Evolutionary conservation across 53 echinoderm and acorn worm species (phyloP).

Genomic region (Astropecten irregularis): DNA sequence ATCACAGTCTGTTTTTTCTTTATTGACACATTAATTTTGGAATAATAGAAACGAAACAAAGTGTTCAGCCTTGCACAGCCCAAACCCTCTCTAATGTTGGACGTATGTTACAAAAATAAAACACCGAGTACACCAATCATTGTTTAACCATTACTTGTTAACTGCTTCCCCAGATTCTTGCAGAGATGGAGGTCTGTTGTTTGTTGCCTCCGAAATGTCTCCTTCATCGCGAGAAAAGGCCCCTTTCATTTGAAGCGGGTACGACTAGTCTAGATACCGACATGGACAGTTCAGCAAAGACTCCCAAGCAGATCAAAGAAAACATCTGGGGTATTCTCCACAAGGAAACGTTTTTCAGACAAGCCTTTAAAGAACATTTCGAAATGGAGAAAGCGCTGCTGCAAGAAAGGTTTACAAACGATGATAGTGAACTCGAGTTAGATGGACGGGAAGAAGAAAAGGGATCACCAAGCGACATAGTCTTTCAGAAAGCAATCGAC

Average conservation of each 20-base stretch:
- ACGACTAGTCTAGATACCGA: background rate
- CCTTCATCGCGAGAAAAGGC: background rate
- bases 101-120: no score
- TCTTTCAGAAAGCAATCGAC: no score
- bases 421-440: background rate
- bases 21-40: background rate
- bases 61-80: background rate
- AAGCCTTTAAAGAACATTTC: background rate
- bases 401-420: background rate
- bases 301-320: background rate
- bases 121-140: no score
- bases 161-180: conserved; percentile 27
- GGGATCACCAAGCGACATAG: no score
- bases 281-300: no score
- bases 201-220: background rate
- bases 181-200: conserved; percentile 30
- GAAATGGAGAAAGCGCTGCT: conserved; percentile 2
- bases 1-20: no score
- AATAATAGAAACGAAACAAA: background rate
- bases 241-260: background rate
- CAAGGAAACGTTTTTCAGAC: background rate
- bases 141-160: no score
- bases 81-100: background rate
- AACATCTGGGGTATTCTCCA: background rate
- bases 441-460: conserved; percentile 14